Percentiles rank a stretch among this genome's conserved stretches.
Conservation (phyloP, 2,113 vertebrate species). For the Zapornia atra region DNA sequence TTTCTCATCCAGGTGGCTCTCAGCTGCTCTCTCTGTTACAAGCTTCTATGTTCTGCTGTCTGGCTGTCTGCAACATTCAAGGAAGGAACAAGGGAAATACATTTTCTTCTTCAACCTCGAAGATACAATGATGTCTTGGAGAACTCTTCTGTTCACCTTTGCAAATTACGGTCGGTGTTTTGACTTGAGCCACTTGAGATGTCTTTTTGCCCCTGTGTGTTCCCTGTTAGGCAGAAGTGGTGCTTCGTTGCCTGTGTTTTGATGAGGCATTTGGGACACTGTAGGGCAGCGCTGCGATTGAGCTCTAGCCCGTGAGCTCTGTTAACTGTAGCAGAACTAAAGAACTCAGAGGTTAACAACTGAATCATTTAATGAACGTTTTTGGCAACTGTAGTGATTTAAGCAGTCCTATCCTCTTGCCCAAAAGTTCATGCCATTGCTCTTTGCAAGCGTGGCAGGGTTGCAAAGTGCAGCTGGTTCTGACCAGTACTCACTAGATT, state of each 20-base stretch:
- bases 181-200: not conserved
- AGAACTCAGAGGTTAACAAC: too few species aligned
- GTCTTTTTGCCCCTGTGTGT: not conserved
- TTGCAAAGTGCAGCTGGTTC: not conserved
- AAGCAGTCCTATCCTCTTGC: not conserved
- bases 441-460: not conserved
- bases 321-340: not conserved
- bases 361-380: not conserved
- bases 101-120: not conserved
- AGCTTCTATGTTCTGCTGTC: not conserved
- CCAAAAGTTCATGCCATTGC: not conserved
- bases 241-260: not conserved
- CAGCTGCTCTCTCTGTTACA: not conserved
- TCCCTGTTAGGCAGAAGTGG: not conserved
- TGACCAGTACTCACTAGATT: not conserved
- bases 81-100: not conserved
- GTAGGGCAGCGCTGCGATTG: fast-evolving
- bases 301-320: not conserved
- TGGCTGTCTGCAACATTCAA: not conserved
- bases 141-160: not conserved
- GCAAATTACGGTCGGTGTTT: not conserved
- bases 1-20: not conserved
- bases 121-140: not conserved
- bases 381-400: not conserved
- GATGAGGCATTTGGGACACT: not conserved